Base-by-base conservation (phyloP, 2,797 vertebrate species). In the Epinephelus awoara region DNA sequence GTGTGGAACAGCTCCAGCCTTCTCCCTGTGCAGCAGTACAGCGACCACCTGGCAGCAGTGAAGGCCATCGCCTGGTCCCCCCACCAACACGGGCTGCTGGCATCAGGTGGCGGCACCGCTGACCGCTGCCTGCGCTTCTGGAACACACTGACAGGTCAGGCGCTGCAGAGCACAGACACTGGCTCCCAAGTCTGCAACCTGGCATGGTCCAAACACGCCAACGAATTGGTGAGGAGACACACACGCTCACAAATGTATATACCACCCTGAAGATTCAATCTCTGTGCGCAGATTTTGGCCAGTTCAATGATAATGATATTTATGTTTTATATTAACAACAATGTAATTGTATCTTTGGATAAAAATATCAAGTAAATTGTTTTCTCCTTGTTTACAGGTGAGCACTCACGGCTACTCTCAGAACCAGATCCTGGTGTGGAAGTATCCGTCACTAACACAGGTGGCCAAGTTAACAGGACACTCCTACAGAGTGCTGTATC, bases 341-440 rank as follows among this genome's bases (percentile, higher is more conserved):
- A 42, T 4, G 29, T 34, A 27, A 44, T 52, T 49, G 23, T 23
- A 44, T 44, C 15, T 55, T 42, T 47, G 13, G 4, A 46, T 27
- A 6, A 27, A 56, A 55, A 6, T 34, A 34, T 34, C 2, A 34
- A 34, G 34, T 34, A 34, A 34, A 34, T 34, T 34, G 8, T 21
- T 4, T 40, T 63, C 15, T 5, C 63, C 79, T 6, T 55, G 25
- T 67, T 66, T 58, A 27, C 68, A 96, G 96, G 96, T 96, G 81
- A 96, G 96, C 93, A 96, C 96, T 67, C 96, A 96, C 4, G 96
- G 96, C 65, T 96, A 96, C 92, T 96, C 96, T 59, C 96, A 96
- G 92, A 96, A 96, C 89, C 96, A 96, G 92, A 96, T 96, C 84
- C 92, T 96, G 88, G 95, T 96, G 86, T 96, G 96, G 96, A 96